Conservation (phyloP, 2,797 vertebrate species). For the Chloroceryle inda region DNA sequence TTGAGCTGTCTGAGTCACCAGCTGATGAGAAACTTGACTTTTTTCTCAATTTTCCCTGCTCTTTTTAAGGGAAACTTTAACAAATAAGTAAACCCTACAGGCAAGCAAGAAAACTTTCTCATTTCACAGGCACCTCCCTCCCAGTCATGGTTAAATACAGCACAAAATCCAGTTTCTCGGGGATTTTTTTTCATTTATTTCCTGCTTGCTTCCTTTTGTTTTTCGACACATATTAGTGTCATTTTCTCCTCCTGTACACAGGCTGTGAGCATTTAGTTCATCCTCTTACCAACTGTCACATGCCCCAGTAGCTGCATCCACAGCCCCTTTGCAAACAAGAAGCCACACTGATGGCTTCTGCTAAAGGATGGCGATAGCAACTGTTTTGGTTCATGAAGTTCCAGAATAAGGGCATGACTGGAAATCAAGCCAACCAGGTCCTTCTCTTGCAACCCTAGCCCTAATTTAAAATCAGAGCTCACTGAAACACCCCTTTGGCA, state of each 20-base stretch:
- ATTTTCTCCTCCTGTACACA: slow-evolving; percentile 34
- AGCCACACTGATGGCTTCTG: neutral
- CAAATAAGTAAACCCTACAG: slow-evolving; percentile 58
- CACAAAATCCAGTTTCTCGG: slow-evolving; percentile 62
- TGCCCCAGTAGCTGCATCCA: neutral
- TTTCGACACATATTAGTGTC: neutral
- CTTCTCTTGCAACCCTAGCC: neutral
- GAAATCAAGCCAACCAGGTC: neutral
- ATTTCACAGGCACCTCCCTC: slow-evolving; percentile 26
- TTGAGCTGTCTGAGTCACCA: slow-evolving; percentile 51
- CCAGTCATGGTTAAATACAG: slow-evolving; percentile 27
- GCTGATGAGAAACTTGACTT: slow-evolving; percentile 56
- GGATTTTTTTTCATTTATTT: slow-evolving; percentile 53
- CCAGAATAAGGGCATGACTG: neutral
- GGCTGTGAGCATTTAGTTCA: neutral
- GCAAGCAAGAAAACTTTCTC: slow-evolving; percentile 38
- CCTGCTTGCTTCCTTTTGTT: slow-evolving; percentile 36
- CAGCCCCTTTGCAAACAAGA: neutral
- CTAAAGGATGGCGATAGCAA: neutral
- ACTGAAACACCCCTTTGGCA: neutral
- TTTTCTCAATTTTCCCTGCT: neutral
- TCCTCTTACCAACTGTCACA: neutral
- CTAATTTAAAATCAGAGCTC: neutral
- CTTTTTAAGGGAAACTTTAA: slow-evolving; percentile 36
- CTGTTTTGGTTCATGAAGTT: neutral